phyloP scores from a whole-genome alignment of 2,797 vertebrate species.

The Kryptopterus vitreolus region DNA sequence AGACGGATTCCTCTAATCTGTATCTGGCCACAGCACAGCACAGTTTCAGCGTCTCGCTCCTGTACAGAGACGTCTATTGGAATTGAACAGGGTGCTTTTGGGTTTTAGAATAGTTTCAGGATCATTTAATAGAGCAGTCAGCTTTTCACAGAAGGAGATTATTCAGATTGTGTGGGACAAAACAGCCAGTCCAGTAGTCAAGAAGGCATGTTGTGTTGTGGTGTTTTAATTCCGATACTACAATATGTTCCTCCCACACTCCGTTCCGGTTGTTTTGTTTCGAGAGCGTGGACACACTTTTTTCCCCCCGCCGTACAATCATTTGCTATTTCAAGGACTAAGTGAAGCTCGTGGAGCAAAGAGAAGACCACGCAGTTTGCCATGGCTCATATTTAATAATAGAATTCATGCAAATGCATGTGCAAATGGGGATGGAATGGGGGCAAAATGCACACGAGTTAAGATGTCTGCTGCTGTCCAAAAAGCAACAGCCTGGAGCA shows the following conservation, averaged over 20 bases:
- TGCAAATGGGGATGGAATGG: no score
- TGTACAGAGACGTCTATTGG: background rate
- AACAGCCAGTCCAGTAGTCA: no score
- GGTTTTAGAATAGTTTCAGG: background rate
- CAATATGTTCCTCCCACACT: background rate
- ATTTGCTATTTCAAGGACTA: background rate
- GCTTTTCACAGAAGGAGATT: background rate
- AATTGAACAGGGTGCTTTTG: constrained; percentile 1
- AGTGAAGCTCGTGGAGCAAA: background rate
- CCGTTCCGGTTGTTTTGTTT: background rate
- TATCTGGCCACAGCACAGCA: background rate
- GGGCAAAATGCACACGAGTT: no score
- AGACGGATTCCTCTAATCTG: constrained; percentile 33
- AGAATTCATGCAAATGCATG: no score
- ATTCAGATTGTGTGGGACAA: background rate
- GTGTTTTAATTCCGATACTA: background rate
- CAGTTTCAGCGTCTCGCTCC: background rate
- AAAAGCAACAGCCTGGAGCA: no score
- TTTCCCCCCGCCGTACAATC: background rate
- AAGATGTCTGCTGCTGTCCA: no score
- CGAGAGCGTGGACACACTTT: no score
- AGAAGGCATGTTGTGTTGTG: background rate
- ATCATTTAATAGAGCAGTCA: background rate
- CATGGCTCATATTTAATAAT: background rate
- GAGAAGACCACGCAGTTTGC: background rate